These are phyloP conservation scores for Machaerirhynchus nigripectus DNA, from an alignment of 2,113 vertebrate genomes.

Conservation along the genomic window DNA sequence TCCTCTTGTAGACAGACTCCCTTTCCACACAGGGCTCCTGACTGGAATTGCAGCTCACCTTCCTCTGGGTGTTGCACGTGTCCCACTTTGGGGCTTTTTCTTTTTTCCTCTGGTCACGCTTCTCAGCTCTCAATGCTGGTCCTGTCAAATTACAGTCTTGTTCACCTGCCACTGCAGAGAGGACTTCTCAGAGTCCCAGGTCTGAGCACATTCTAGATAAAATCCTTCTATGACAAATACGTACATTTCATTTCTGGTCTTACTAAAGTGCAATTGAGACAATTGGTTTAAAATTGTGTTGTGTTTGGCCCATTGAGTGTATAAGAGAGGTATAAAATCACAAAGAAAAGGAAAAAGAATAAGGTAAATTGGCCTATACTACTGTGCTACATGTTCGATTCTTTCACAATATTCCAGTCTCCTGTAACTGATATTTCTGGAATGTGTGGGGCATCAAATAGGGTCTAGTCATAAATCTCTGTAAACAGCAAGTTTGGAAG, in stretches of 20 bases:
- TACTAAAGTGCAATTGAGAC: background rate
- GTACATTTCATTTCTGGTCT: background rate
- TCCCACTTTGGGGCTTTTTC: background rate
- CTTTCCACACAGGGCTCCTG: background rate
- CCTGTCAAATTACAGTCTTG: background rate
- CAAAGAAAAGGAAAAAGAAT: background rate
- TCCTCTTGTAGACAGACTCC: background rate
- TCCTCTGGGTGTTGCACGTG: background rate
- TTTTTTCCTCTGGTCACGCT: background rate
- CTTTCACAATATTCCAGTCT: background rate
- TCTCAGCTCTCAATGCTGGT: background rate
- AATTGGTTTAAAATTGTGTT: background rate
- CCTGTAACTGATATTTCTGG: background rate
- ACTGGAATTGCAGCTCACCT: background rate
- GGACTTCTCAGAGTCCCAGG: background rate
- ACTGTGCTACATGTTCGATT: background rate
- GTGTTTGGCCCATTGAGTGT: background rate
- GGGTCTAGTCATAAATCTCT: background rate
- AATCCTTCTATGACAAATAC: background rate
- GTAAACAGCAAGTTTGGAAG: background rate
- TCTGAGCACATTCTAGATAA: background rate
- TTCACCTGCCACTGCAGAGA: background rate
- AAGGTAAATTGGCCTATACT: background rate
- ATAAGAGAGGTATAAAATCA: background rate
- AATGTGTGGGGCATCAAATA: background rate